These are phyloP conservation scores for Athetis lepigone DNA, from an alignment of 2,888 invertebrate genomes.

Conservation along the genomic window DNA sequence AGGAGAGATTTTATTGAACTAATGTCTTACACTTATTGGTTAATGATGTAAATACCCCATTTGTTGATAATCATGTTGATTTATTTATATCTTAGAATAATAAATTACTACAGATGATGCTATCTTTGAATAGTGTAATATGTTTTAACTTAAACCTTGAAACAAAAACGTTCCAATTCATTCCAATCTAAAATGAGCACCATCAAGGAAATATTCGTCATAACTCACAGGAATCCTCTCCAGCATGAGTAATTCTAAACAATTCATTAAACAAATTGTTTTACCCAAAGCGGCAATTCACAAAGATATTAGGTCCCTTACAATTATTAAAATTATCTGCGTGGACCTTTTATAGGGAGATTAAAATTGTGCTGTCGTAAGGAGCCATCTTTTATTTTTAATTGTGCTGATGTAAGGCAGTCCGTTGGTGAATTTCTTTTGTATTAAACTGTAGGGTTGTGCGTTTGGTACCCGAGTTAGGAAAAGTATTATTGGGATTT, in stretches of 20 bases:
- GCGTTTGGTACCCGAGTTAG: no score
- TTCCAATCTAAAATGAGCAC: constrained; percentile 25
- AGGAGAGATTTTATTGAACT: no score
- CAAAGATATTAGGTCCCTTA: constrained; percentile 58
- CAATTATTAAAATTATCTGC: constrained; percentile 66
- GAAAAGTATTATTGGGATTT: no score
- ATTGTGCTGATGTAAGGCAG: constrained; percentile 28
- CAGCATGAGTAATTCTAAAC: constrained; percentile 50
- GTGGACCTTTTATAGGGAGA: constrained; percentile 50
- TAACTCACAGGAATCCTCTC: constrained; percentile 17
- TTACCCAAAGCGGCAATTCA: constrained; percentile 52
- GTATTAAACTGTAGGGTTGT: no score
- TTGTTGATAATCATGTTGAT: no score
- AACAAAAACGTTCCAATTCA: constrained; percentile 24
- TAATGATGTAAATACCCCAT: no score
- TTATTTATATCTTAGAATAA: no score
- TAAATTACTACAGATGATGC: no score
- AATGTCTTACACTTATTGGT: no score
- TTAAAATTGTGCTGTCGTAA: constrained; percentile 59
- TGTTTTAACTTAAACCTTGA: neutral
- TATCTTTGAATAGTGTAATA: neutral
- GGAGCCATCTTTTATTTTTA: constrained; percentile 55
- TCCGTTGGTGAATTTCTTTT: constrained; percentile 13
- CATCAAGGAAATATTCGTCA: constrained; percentile 26
- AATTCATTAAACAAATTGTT: constrained; percentile 62